phyloP scores from a whole-genome alignment of 2,888 invertebrate species.

The Diogma glabrata region DNA sequence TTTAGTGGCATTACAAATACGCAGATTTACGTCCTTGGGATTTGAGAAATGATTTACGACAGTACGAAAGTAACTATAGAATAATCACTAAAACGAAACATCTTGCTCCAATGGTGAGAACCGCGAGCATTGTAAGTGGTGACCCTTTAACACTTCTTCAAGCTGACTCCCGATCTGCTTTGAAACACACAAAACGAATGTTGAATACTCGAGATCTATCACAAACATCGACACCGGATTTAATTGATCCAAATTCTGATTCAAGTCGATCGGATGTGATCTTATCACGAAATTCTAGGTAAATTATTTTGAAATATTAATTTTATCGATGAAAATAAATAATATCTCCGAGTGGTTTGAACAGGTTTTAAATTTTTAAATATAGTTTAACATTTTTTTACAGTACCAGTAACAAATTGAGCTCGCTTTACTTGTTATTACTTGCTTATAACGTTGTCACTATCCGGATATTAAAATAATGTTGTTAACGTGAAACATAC shows the following conservation, averaged over 20 bases:
- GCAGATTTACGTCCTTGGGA: conserved; percentile 84
- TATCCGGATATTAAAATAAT: no score
- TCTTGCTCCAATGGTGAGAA: conserved; percentile 60
- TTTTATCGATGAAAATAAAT: neutral
- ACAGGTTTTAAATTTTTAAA: neutral
- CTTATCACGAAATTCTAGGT: conserved; percentile 15
- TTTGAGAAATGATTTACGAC: conserved; percentile 69
- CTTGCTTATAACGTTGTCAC: no score
- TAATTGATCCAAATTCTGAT: conserved; percentile 40
- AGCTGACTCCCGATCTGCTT: conserved; percentile 41
- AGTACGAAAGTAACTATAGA: conserved; percentile 73
- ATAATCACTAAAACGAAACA: conserved; percentile 68
- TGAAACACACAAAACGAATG: conserved; percentile 41
- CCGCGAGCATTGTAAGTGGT: conserved; percentile 57
- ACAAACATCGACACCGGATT: conserved; percentile 36
- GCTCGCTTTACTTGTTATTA: neutral
- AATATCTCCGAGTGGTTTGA: neutral
- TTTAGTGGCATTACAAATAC: conserved; percentile 59
- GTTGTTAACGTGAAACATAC: no score
- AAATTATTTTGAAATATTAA: conserved; percentile 4
- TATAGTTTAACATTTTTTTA: neutral
- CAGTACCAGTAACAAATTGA: neutral
- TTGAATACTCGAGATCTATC: conserved; percentile 39
- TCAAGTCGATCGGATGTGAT: conserved; percentile 38
- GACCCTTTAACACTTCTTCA: conserved; percentile 42